Evolutionary conservation across 2,888 invertebrate genomes (phyloP), one percentile per base, ranked within the genome.

Genomic region (Lordiphosa andalusiaca): DNA sequence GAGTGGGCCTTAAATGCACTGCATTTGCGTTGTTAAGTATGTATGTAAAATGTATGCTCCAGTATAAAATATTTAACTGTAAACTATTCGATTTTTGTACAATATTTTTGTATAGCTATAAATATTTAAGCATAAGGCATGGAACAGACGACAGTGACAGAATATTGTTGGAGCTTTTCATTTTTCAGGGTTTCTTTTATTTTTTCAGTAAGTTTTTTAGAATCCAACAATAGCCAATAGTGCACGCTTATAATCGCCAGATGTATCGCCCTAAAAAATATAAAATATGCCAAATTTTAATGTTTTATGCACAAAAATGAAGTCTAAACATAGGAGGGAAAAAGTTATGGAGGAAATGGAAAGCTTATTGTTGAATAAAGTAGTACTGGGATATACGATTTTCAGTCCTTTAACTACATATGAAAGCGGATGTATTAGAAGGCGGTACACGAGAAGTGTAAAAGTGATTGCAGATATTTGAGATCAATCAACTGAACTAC

Each of bases 161-260:
- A 19, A 46, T 50, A 58, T 60, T 55, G 67, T 67, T 54, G 50
- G 67, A 48, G 41, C 44, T 30, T 56, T 39, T 21, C 38, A 37
- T 56, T 3, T 47, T 33, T 48, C 51, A 53, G 37, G 53, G 44
- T 54, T 52, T 1, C 16, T 41, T 19, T 19, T 2, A 38, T 30
- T 53, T 49, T 64, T 56, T 69, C 47, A 55, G 53, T 53, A 48
- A 62, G 56, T 62, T 66, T 51, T 55, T 84, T 89, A 88, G 86
- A 74, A 86, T 88, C 89, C 94, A 90, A 95, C 93, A 90, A 97
- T 91, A 86, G 96, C 94, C 90, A 97, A 92, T 88, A 97, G 93
- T 87, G 95, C 93, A 91, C 94, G 94, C 92, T 94, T 96, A 93
- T 97, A 97, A 92, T 97, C 96, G 86, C 97, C 97, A 87, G 96